Evolutionary conservation across 23 tunicate genomes (phyloP).

Genomic region (Clavelina lepadiformis): DNA sequence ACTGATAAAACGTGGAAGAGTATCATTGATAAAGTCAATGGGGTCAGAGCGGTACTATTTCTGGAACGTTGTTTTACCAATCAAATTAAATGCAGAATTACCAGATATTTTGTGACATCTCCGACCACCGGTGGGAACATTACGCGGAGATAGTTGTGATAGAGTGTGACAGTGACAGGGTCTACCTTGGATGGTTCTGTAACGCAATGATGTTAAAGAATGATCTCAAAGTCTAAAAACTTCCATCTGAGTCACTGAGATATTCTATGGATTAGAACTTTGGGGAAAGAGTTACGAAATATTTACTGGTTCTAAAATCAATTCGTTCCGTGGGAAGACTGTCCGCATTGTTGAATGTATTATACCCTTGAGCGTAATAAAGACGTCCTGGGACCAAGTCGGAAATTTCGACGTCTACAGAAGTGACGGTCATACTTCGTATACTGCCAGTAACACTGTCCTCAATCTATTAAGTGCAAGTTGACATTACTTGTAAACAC

Average conservation of each 20-base stretch:
- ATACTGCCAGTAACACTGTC: conserved; percentile 3
- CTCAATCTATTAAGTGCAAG: neutral
- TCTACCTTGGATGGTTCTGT: conserved; percentile 17
- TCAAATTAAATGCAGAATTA: no score
- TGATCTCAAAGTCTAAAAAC: no score
- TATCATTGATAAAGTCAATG: no score
- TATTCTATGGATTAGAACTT: no score
- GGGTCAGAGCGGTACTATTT: no score
- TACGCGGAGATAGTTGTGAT: conserved; percentile 16
- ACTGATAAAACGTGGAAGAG: no score
- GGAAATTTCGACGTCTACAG: neutral
- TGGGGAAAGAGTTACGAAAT: no score
- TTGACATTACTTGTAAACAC: no score
- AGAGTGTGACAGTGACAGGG: neutral
- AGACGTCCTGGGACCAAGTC: conserved; percentile 44
- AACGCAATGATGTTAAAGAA: no score
- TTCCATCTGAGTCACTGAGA: no score
- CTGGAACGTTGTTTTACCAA: no score
- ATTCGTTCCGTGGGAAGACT: neutral
- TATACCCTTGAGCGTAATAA: conserved; percentile 8
- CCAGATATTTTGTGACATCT: conserved; percentile 22
- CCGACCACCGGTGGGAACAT: conserved; percentile 28
- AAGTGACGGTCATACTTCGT: neutral
- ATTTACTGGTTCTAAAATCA: conserved; percentile 10
- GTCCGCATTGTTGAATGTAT: neutral